Percentiles rank a stretch among this genome's conserved stretches.
Conservation (phyloP, 2,888 invertebrate species). For the Taphrorychus bicolor region DNA sequence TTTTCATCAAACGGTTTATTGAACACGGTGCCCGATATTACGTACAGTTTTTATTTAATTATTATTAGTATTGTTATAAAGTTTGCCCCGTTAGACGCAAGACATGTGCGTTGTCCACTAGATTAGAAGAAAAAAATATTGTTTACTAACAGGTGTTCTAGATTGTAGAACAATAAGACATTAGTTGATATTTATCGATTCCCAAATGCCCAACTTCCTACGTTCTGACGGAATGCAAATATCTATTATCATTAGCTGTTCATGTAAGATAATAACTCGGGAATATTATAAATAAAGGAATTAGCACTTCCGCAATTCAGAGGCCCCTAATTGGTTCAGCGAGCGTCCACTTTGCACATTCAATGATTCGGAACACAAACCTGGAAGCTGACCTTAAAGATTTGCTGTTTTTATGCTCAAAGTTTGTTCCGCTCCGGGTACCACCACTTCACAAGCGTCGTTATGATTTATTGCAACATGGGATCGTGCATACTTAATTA, state of each 20-base stretch:
- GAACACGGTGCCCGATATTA: neutral
- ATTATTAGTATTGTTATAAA: neutral
- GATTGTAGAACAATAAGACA: neutral
- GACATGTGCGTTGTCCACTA: neutral
- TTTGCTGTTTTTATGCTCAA: constrained; percentile 27
- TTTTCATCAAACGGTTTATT: neutral
- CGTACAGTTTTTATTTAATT: neutral
- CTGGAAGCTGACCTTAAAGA: constrained; percentile 24
- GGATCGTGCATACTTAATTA: constrained; percentile 15
- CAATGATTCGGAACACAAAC: constrained; percentile 29
- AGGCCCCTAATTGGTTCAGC: constrained; percentile 1
- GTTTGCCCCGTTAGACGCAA: neutral
- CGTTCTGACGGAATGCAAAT: neutral
- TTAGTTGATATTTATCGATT: neutral
- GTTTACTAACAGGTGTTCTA: neutral
- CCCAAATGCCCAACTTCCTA: neutral
- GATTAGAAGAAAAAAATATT: neutral
- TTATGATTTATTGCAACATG: constrained; percentile 34
- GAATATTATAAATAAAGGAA: constrained; percentile 3
- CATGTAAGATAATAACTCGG: neutral
- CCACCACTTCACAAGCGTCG: constrained; percentile 24
- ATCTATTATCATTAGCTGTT: too few species aligned
- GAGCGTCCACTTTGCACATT: constrained; percentile 18
- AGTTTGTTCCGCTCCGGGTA: constrained; percentile 13
- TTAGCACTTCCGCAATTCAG: constrained; percentile 6